Percentiles rank a stretch among this genome's conserved stretches.
These are phyloP conservation scores for Leptosomus discolor DNA, from an alignment of 2,113 vertebrate species.

Conservation along the genomic window DNA sequence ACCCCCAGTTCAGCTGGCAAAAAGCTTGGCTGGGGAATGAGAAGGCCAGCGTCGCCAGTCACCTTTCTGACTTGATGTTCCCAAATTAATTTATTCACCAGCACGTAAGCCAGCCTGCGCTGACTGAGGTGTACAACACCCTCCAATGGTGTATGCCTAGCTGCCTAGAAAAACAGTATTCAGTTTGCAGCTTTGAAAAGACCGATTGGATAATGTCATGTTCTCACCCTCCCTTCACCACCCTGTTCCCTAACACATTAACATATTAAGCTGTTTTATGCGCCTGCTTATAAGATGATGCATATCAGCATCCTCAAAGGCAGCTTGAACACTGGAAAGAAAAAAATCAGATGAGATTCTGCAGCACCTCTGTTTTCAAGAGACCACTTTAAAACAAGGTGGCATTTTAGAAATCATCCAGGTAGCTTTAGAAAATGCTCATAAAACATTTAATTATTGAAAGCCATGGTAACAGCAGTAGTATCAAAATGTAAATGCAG, in stretches of 20 bases:
- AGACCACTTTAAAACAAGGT: background rate
- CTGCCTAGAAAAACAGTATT: background rate
- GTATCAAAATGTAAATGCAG: background rate
- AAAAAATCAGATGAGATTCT: background rate
- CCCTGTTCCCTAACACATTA: background rate
- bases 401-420: background rate
- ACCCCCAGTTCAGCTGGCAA: conserved; percentile 14
- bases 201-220: background rate
- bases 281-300: background rate
- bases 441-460: background rate
- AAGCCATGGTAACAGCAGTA: background rate
- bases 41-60: background rate
- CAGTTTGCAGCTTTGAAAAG: background rate
- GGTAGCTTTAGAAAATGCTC: background rate
- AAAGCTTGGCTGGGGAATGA: background rate
- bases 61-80: background rate
- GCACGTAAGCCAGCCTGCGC: background rate
- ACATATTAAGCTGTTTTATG: background rate
- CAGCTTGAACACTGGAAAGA: background rate
- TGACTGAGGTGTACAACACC: conserved; percentile 11
- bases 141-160: background rate
- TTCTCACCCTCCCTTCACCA: background rate
- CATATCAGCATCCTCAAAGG: background rate
- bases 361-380: background rate
- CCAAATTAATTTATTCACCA: background rate